Base-by-base conservation (phyloP, 2,888 invertebrate genomes). In the Limenitis camilla region DNA sequence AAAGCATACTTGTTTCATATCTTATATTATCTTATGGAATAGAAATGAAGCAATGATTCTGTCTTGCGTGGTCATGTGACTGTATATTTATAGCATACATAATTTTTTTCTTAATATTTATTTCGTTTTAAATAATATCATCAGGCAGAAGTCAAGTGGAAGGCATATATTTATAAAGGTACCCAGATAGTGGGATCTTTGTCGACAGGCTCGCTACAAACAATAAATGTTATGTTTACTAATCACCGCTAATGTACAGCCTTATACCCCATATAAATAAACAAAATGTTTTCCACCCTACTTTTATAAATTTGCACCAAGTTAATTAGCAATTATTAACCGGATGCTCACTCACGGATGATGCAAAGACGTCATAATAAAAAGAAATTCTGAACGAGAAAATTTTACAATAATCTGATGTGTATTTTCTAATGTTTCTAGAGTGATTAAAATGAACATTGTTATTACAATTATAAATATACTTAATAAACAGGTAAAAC, bases 1-100 rank as follows among this genome's bases (percentile, higher is more conserved):
- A 58, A 44, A 45, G 54, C 54, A 45, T 40, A 51, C 36, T 39
- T 9, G 32, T 41, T 49, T 52, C 19, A 7, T 9, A 19, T 36
- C 19, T 30, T 29, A 33, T 27, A 35, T 29, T 49, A 49, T 40
- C 28, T 33, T 35, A 40, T 10, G 11, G 27, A 42, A 36, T 35
- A 39, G 42, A 32, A 28, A 44, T 39, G 32, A 31, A 32, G 31
- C 6, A 19, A 30, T 45, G 9, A 45, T 45, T 36, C 11, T 45
- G 35, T 45, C 29, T 11, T 29, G 28, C 8, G 30, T 36, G 45
- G 28, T 10, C 8, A n/a, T n/a, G n/a, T 36, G 29, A 11, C 36
- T 36, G 7, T 9, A 11, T 39, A 2, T 39, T 35, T 11, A 11
- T 6, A 27, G 19, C 10, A 8, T 33, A n/a, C 28, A 44, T 29